Percentiles rank a stretch among this genome's conserved stretches.
Conservation (phyloP, 2,797 vertebrate genomes). For the Ctenosaura bakeri region DNA sequence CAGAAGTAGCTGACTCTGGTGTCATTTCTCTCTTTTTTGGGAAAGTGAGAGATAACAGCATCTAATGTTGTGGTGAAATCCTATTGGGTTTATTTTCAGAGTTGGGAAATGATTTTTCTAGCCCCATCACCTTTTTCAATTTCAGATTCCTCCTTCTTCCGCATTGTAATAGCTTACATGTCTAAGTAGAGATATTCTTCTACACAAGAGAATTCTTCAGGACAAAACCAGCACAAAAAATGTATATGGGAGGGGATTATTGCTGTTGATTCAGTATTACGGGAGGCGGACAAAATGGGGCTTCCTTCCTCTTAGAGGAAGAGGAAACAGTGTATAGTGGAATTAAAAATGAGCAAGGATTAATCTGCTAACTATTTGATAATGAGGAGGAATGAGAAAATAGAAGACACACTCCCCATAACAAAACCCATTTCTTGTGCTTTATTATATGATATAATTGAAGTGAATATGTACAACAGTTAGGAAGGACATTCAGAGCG, state of each 20-base stretch:
- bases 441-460: constrained; percentile 18
- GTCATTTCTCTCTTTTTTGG: constrained; percentile 26
- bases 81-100: constrained; percentile 3
- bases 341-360: not conserved
- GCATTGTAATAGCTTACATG: not conserved
- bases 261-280: not conserved
- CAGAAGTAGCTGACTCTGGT: not conserved
- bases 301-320: no score
- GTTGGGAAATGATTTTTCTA: constrained; percentile 38
- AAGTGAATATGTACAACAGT: not conserved
- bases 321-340: not conserved
- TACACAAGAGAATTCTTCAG: not conserved
- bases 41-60: not conserved
- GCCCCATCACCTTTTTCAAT: not conserved
- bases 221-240: not conserved
- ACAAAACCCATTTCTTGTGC: not conserved
- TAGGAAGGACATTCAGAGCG: not conserved
- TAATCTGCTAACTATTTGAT: constrained; percentile 11
- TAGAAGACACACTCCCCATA: constrained; percentile 14
- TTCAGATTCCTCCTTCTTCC: not conserved
- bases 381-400: not conserved
- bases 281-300: no score
- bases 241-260: not conserved
- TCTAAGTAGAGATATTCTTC: constrained; percentile 13
- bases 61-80: not conserved